Evolutionary conservation across 1,140 invertebrate genomes (phyloP).

Genomic region (Subanguina moxae): DNA sequence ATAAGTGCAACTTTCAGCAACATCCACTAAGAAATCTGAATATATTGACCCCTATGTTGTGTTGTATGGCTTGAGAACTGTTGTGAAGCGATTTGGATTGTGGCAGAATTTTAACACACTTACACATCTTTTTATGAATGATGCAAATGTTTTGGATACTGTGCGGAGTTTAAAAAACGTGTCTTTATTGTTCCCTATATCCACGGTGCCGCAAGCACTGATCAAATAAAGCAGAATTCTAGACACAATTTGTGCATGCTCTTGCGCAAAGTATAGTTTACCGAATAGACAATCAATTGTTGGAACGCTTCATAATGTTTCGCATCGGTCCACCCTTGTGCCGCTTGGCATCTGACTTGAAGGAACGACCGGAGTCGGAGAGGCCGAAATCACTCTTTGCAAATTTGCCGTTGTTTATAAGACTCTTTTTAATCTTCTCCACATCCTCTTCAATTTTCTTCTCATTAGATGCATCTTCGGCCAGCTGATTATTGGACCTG

Average conservation of each 20-base stretch:
- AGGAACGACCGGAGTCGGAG: neutral
- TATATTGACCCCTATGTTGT: neutral
- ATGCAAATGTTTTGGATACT: neutral
- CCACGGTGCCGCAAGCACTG: neutral
- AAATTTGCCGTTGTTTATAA: neutral
- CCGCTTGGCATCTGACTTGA: neutral
- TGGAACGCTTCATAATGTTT: neutral
- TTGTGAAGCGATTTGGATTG: neutral
- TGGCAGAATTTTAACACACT: neutral
- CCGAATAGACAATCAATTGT: neutral
- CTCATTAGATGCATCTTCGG: neutral
- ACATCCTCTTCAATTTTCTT: slow-evolving; percentile 5
- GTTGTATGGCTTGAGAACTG: neutral
- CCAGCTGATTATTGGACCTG: neutral
- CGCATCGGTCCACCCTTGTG: slow-evolving; percentile 2
- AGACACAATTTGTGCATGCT: too few species aligned
- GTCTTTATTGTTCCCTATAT: neutral
- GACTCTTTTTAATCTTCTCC: neutral
- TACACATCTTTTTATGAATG: neutral
- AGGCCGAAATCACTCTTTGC: neutral
- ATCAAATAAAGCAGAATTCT: too few species aligned
- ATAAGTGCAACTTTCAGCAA: too few species aligned
- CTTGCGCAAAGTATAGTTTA: too few species aligned
- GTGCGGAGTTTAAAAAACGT: neutral
- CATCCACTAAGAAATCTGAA: neutral